Base-by-base conservation (phyloP, 2,113 vertebrate species). In the Beaufortia kweichowensis region DNA sequence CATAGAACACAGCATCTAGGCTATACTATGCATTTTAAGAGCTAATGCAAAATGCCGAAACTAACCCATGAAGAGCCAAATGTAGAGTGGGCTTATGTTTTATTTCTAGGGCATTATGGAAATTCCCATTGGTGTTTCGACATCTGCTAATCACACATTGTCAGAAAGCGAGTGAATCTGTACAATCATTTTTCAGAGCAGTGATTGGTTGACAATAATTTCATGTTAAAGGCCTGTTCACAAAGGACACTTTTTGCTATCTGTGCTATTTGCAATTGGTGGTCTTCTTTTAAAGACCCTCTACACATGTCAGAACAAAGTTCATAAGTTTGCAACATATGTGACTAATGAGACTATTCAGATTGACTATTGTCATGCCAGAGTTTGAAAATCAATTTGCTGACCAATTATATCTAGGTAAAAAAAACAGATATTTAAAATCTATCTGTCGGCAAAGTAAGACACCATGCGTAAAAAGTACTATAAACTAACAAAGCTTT, bases 21-120 rank as follows among this genome's bases (percentile, higher is more conserved):
- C 66, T 67, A 68, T 57, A 64, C 80, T 81, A 81, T 81, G 80
- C 80, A 81, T 81, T 78, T 67, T 63, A 78, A 43, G 33, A 81
- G 46, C 69, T 39, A 28, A 75, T 78, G 76, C 35, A 50, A 67
- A 71, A 61, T 62, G 67, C 31, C 21, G 26, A 67, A 23, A 55
- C 24, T 9, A 77, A 81, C 68, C 63, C 75, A 67, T 46, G 33
- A n/a, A 9, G 28, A 69, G 66, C 24, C 64, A 66, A 66, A 69
- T 33, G 66, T 23, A 33, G 17, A 23, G 29, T n/a, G 28, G 46
- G 46, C 24, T 53, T 28, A 21, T 55, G 10, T 15, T 10, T 11
- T 33, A 31, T 19, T 21, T 33, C 29, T 14, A 26, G 46, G 46
- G 46, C 46, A 69, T 55, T 55, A 69, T 33, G 4, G 28, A 69